Evolutionary conservation across 2,888 invertebrate genomes (phyloP).

Genomic region (Megaustenia siamemsis): DNA sequence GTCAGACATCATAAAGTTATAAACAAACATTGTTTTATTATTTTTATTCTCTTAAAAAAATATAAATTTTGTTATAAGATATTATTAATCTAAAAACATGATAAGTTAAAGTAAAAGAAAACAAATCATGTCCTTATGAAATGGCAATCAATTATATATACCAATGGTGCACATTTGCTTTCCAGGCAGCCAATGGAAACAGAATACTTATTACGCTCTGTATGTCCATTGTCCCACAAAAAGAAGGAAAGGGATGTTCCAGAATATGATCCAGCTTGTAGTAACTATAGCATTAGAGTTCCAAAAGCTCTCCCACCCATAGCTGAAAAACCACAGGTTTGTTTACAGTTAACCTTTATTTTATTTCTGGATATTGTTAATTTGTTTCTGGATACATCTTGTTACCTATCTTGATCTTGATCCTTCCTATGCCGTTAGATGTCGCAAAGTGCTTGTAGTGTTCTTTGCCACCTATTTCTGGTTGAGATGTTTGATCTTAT

Average conservation of each 20-base stretch:
- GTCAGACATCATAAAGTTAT: too few species aligned
- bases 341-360: background rate
- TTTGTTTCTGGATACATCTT: background rate
- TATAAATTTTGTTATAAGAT: too few species aligned
- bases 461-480: too few species aligned
- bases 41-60: too few species aligned
- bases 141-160: too few species aligned
- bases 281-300: conserved; percentile 71
- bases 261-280: conserved; percentile 75
- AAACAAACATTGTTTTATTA: too few species aligned
- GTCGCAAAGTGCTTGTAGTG: too few species aligned
- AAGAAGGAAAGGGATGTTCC: conserved; percentile 62
- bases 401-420: background rate
- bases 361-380: background rate
- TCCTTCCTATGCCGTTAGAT: too few species aligned
- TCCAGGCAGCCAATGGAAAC: conserved; percentile 73
- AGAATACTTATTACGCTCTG: conserved; percentile 73
- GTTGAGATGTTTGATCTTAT: too few species aligned
- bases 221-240: conserved; percentile 70
- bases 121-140: too few species aligned
- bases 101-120: too few species aligned
- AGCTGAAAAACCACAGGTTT: conserved; percentile 76
- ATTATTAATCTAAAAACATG: too few species aligned
- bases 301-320: conserved; percentile 75
- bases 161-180: background rate